Conservation (phyloP, 2,888 invertebrate genomes). For the Andrena flavipes region DNA sequence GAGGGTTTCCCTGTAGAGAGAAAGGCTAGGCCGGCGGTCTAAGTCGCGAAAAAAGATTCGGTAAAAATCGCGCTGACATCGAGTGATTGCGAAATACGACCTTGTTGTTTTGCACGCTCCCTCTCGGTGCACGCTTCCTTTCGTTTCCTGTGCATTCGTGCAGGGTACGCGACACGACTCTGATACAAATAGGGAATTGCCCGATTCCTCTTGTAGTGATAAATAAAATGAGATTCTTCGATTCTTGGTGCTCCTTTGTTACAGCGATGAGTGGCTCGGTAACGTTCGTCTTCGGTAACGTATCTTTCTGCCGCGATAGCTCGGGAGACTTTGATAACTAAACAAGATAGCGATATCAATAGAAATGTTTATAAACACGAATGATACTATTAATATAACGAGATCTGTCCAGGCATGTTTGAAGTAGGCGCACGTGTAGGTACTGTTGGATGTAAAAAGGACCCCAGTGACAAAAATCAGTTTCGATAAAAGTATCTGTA, state of each 20-base stretch:
- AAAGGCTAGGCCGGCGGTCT: constrained; percentile 1
- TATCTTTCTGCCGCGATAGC: not conserved
- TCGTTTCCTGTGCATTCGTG: constrained; percentile 13
- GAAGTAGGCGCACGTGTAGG: not conserved
- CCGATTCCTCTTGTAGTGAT: not conserved
- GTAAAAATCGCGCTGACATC: constrained; percentile 29
- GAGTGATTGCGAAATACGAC: constrained; percentile 47
- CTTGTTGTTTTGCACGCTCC: constrained; percentile 36
- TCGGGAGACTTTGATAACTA: not conserved
- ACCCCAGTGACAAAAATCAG: too few species aligned
- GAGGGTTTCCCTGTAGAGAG: constrained; percentile 10
- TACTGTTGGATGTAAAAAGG: not conserved
- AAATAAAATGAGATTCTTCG: not conserved
- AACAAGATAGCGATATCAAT: not conserved
- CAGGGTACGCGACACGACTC: not conserved
- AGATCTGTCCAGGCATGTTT: not conserved
- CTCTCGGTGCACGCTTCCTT: constrained; percentile 23
- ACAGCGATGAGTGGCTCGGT: not conserved
- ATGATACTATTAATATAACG: not conserved
- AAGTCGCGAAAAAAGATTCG: constrained; percentile 10
- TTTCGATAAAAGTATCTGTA: too few species aligned
- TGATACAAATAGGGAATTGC: not conserved
- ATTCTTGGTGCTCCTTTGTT: not conserved
- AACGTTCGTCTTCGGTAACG: not conserved
- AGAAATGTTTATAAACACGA: not conserved